Evolutionary conservation across 2,888 invertebrate genomes (phyloP).

Genomic region (Tholera decimalis): DNA sequence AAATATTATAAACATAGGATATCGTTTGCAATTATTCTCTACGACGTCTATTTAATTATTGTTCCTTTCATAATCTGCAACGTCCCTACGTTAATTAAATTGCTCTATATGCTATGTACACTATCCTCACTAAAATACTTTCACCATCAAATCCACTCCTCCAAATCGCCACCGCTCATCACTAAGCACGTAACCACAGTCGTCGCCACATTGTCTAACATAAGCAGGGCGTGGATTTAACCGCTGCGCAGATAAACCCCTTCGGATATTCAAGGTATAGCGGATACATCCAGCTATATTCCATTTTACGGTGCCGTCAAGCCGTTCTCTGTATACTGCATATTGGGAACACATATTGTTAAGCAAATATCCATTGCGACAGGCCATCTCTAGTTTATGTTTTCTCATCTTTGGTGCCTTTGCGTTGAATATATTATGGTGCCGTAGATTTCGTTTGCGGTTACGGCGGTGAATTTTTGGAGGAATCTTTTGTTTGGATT

Average conservation of each 20-base stretch:
- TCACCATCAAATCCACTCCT: background rate
- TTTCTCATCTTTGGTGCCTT: conserved; percentile 59
- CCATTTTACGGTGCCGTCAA: conserved; percentile 73
- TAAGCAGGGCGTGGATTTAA: conserved; percentile 62
- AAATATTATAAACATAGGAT: too few relatives aligned
- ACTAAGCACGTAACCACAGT: conserved; percentile 25
- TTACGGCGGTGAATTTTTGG: conserved; percentile 23
- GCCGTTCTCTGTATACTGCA: conserved; percentile 74
- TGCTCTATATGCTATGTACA: too few relatives aligned
- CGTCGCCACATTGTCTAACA: conserved; percentile 73
- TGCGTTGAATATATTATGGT: conserved; percentile 55
- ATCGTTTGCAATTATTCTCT: too few relatives aligned
- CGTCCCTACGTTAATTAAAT: too few relatives aligned
- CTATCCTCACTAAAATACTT: background rate
- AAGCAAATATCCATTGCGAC: conserved; percentile 77
- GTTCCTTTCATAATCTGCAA: too few relatives aligned
- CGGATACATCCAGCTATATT: conserved; percentile 69
- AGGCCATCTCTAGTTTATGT: conserved; percentile 65
- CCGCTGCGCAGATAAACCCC: conserved; percentile 63
- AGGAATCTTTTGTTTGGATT: background rate
- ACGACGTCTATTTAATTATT: too few relatives aligned
- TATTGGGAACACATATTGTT: conserved; percentile 81
- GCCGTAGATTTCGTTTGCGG: conserved; percentile 26
- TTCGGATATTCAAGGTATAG: conserved; percentile 66
- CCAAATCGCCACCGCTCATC: conserved; percentile 48